Evolutionary conservation across 2,797 vertebrate genomes (phyloP), one percentile per base, ranked within the genome.

Genomic region (Antennarius maculatus): DNA sequence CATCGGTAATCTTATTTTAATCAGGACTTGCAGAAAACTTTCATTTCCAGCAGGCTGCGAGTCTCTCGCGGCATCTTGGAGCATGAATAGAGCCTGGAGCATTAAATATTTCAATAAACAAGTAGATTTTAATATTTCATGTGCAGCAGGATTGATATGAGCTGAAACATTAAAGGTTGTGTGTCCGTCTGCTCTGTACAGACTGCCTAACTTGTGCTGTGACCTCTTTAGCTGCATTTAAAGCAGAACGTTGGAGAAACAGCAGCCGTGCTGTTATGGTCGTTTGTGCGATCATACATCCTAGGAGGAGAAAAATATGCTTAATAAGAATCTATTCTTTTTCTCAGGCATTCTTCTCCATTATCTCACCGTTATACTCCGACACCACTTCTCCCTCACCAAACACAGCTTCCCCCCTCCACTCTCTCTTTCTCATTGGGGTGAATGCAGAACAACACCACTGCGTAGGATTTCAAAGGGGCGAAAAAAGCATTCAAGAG

Each of bases 31-130:
- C 64, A 75, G 76, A 79, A 70, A 61, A 31, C 58, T 81, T 79
- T 63, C 54, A 84, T 78, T 80, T 62, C 67, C 54, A 54, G 43
- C 54, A 5, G 39, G 34, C 60, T 10, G 18, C 43, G 61, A 75
- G 34, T 47, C 67, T 85, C 80, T 54, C 6, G 0, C 69, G 73
- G 76, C 74, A 62, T 81, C 86, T 87, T 82, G 79, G 74, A 86
- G 77, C 69, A 47, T 5, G 55, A 82, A 85, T 68, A 80, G 64
- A 86, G 85, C 45, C 14, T 2, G 15, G 1, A 18, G 51, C 53
- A n/a, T 80, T 92, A 78, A 92, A 90, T 92, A 93, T 91, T 93
- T 91, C 74, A 91, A 84, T 84, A 88, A 90, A 91, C 86, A 88
- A 83, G 81, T 74, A 69, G 63, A 73, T 80, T 82, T 79, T 88